phyloP scores from a whole-genome alignment of 2,797 vertebrate genomes.

The Crypturellus tataupa region DNA sequence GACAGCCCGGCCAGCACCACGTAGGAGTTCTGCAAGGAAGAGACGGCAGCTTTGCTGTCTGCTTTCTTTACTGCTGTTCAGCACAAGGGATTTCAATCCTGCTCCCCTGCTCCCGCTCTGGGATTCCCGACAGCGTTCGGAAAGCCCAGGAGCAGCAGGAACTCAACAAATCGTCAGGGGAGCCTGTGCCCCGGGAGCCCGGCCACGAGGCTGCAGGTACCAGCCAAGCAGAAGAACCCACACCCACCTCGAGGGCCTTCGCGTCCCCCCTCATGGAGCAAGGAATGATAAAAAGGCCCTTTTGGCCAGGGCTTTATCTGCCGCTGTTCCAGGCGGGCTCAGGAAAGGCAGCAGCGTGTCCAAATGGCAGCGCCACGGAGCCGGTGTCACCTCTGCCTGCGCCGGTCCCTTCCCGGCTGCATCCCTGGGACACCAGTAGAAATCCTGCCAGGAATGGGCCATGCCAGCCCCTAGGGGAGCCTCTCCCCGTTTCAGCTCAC shows the following conservation, averaged over 20 bases:
- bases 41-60: neutral
- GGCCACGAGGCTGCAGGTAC: neutral
- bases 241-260: constrained; percentile 47
- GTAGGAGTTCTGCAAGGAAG: constrained; percentile 82
- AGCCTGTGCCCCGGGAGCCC: neutral
- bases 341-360: neutral
- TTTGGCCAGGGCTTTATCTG: neutral
- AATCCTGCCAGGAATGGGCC: neutral
- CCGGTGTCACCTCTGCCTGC: neutral
- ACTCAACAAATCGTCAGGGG: neutral
- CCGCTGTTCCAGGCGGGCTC: neutral
- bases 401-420: fast-evolving
- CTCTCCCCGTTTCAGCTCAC: neutral
- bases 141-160: neutral
- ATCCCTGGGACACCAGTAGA: neutral
- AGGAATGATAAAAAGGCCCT: constrained; percentile 13
- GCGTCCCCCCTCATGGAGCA: constrained; percentile 5
- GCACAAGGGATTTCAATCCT: neutral
- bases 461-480: neutral
- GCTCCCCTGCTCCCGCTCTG: neutral
- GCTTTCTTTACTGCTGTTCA: neutral
- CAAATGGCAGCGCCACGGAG: neutral
- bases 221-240: constrained; percentile 59
- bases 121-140: neutral
- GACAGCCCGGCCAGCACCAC: constrained; percentile 92